Evolutionary conservation across 2,113 vertebrate genomes (phyloP).

Genomic region (Columbina picui): DNA sequence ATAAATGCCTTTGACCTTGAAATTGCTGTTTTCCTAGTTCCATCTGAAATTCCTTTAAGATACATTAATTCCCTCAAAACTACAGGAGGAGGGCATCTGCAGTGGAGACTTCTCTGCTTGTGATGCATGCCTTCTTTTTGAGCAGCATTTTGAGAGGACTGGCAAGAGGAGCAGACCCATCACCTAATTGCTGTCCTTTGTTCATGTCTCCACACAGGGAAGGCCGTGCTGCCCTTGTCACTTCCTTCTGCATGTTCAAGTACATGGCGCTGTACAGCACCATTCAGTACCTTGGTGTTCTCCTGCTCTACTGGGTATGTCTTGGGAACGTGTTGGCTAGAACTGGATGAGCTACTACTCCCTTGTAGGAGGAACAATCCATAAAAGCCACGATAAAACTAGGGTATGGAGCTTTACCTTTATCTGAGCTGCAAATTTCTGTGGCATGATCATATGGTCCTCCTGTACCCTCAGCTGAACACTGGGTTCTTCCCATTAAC

Average conservation of each 20-base stretch:
- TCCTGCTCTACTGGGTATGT: slow-evolving; percentile 85
- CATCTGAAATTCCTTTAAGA: neutral
- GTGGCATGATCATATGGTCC: neutral
- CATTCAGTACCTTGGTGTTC: slow-evolving; percentile 82
- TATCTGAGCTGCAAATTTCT: neutral
- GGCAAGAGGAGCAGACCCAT: neutral
- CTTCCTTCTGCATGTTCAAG: slow-evolving; percentile 85
- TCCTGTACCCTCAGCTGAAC: neutral
- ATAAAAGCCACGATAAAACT: neutral
- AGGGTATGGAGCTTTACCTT: neutral
- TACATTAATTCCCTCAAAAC: neutral
- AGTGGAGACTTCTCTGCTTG: neutral
- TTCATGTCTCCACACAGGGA: slow-evolving; percentile 68
- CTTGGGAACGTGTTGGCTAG: neutral
- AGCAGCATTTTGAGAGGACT: neutral
- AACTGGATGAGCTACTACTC: neutral
- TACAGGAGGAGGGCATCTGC: neutral
- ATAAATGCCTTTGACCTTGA: neutral
- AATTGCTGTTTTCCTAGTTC: neutral
- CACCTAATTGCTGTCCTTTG: neutral
- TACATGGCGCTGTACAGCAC: slow-evolving; percentile 86
- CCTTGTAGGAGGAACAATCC: neutral
- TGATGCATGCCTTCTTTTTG: neutral
- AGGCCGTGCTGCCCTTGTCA: slow-evolving; percentile 81
- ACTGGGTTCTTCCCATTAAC: neutral